A percentile compares a stretch with the other conserved stretches of the same genome.
Conservation (phyloP, 1,140 invertebrate species). For the Prorops nasuta region DNA sequence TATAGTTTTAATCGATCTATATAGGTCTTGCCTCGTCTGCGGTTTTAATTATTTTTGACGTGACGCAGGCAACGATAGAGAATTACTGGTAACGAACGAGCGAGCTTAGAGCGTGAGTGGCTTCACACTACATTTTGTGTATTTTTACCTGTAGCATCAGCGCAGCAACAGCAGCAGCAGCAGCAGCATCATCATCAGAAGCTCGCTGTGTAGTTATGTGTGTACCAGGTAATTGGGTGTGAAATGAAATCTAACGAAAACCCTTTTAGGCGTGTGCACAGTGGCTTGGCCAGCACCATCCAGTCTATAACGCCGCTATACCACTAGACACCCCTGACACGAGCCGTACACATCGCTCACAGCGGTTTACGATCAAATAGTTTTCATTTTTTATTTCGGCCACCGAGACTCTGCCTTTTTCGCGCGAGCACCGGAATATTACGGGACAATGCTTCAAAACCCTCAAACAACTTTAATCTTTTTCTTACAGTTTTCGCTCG, state of each 20-base stretch:
- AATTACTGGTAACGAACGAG: no score
- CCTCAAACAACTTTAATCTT: neutral
- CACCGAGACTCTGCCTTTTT: constrained; percentile 26
- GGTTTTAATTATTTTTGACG: no score
- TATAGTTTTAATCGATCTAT: no score
- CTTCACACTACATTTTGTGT: no score
- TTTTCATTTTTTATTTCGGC: constrained; percentile 31
- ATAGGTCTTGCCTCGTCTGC: no score
- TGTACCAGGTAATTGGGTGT: constrained; percentile 52
- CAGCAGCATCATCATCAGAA: no score
- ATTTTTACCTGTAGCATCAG: no score
- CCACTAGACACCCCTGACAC: constrained; percentile 15
- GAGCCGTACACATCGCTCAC: constrained; percentile 18
- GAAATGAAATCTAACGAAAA: constrained; percentile 59
- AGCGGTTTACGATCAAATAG: constrained; percentile 45
- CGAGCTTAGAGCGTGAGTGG: no score
- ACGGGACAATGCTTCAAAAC: constrained; percentile 36
- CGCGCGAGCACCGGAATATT: constrained; percentile 30
- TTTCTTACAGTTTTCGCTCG: neutral
- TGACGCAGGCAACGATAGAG: no score
- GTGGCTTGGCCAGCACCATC: constrained; percentile 32
- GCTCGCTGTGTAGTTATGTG: no score
- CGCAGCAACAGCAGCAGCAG: no score
- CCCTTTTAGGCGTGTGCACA: constrained; percentile 56
- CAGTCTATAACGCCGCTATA: constrained; percentile 22